These are phyloP conservation scores for Rana temporaria DNA, from an alignment of 2,113 vertebrate genomes.

Conservation along the genomic window DNA sequence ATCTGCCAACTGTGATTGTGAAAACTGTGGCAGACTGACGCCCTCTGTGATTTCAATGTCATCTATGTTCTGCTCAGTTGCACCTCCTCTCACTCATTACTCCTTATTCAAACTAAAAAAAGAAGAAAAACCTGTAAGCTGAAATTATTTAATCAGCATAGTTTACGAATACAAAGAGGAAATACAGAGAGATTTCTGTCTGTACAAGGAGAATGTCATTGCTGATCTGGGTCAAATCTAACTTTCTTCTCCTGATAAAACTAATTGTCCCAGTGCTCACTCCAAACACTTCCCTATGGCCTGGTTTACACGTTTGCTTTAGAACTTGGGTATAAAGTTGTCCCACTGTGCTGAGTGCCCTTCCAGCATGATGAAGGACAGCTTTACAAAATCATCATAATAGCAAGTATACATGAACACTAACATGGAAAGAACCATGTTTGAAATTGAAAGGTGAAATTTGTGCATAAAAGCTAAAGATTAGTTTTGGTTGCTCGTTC, in stretches of 20 bases:
- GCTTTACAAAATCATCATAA: too few relatives aligned
- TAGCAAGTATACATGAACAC: too few relatives aligned
- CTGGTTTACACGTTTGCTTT: too few relatives aligned
- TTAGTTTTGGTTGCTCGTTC: too few relatives aligned
- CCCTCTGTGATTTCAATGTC: slow-evolving; percentile 16
- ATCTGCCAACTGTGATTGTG: background rate
- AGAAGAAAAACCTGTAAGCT: slow-evolving; percentile 10
- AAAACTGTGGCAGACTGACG: slow-evolving; percentile 15
- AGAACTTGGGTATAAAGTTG: too few relatives aligned
- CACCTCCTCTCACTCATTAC: slow-evolving; percentile 28
- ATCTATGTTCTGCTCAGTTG: slow-evolving; percentile 15
- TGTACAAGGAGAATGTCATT: slow-evolving; percentile 15
- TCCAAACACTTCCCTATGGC: too few relatives aligned
- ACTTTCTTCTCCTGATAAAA: background rate
- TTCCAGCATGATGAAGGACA: too few relatives aligned
- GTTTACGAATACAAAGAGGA: slow-evolving; percentile 25
- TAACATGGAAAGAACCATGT: too few relatives aligned
- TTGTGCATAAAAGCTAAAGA: too few relatives aligned
- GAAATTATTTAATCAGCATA: slow-evolving; percentile 35
- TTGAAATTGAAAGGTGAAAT: too few relatives aligned
- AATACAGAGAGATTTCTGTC: background rate
- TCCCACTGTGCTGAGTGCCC: too few relatives aligned
- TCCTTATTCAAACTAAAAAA: slow-evolving; percentile 16
- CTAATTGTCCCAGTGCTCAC: background rate
- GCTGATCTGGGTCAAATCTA: background rate